Conservation (phyloP, 2,888 invertebrate genomes). For the Rosalia funebris region DNA sequence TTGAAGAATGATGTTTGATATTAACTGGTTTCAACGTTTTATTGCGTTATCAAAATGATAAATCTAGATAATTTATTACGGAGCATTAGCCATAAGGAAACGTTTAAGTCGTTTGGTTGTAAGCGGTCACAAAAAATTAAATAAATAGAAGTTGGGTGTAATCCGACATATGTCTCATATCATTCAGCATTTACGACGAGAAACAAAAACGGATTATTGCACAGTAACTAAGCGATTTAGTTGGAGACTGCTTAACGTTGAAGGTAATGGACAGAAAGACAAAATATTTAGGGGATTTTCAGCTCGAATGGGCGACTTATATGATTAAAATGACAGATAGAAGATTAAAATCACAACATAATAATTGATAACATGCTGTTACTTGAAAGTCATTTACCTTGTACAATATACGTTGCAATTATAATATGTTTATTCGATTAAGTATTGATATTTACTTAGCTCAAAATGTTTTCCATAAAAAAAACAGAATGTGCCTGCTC, state of each 20-base stretch:
- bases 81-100: slow-evolving; percentile 10
- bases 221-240: slow-evolving; percentile 19
- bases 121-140: slow-evolving; percentile 12
- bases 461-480: no score
- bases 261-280: slow-evolving; percentile 18
- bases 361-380: no score
- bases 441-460: no score
- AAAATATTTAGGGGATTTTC: slow-evolving; percentile 17
- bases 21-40: slow-evolving; percentile 21
- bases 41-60: slow-evolving; percentile 24
- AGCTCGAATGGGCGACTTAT: background rate
- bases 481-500: no score
- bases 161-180: slow-evolving; percentile 28
- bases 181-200: slow-evolving; percentile 16
- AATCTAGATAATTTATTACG: slow-evolving; percentile 24
- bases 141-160: slow-evolving; percentile 14
- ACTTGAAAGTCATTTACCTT: no score
- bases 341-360: no score
- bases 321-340: no score
- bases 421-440: no score
- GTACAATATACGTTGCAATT: no score
- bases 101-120: slow-evolving; percentile 3
- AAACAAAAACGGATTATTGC: slow-evolving; percentile 25
- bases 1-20: slow-evolving; percentile 21
- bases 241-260: slow-evolving; percentile 14